Base-by-base conservation (phyloP, 2,888 invertebrate genomes). In the Agriopis aurantiaria region DNA sequence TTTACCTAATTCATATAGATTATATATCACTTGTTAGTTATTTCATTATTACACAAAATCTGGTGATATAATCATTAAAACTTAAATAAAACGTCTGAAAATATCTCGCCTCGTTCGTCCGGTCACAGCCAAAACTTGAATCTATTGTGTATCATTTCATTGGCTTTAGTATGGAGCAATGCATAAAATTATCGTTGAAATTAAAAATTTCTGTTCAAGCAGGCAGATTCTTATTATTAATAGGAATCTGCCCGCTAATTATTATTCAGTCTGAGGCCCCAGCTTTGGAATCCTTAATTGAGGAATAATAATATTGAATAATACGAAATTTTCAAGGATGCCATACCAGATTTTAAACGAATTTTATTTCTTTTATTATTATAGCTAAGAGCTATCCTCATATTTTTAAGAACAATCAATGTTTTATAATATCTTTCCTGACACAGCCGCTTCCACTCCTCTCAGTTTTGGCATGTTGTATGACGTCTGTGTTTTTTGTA, bases 131-230 rank as follows among this genome's bases (percentile, higher is more conserved):
- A 70, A 77, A 80, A 80, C 74, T 75, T 64, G 75, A 75, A 78
- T 72, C 65, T 75, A 77, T 80, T 77, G 76, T 79, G 49, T 73
- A 79, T 74, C 71, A 71, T n/a, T n/a, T n/a, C n/a, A n/a, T 43
- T 79, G 23, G 48, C 14, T 78, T 77, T 73, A 68, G 69, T 73
- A 75, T 57, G 66, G 67, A 76, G 73, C 71, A 69, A 74, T 78
- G 78, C 70, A 77, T 80, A 76, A 77, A 76, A 79, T 79, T 76
- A 80, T 78, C 70, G 49, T 77, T 73, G 53, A 58, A 72, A 76
- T 76, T 33, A 58, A 62, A 66, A 59, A 45, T 43, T 45, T 53
- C 40, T 43, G 55, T 55, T 41, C 12, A 48, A 51, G n/a, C 48
- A 57, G 53, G 53, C 17, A 69, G 43, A 59, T 65, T 65, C 60